Evolutionary conservation across 1,140 invertebrate species (phyloP).

Genomic region (Euschistus heros): DNA sequence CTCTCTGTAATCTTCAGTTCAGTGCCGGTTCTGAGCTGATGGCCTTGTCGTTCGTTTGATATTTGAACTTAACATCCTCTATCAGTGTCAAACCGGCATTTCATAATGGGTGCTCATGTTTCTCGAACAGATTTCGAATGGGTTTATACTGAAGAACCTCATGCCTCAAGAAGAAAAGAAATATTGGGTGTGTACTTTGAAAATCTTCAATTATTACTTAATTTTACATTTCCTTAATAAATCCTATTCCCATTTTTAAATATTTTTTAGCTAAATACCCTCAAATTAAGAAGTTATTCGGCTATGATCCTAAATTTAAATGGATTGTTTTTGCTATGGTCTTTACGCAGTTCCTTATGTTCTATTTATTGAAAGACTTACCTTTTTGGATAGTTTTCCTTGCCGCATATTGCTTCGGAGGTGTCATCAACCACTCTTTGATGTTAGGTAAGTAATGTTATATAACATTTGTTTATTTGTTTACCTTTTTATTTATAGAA

Average conservation of each 20-base stretch:
- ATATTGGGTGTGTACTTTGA: slow-evolving; percentile 79
- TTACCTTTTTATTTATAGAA: no score
- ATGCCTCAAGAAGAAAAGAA: slow-evolving; percentile 84
- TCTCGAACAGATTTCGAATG: slow-evolving; percentile 90
- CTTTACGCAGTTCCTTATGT: slow-evolving; percentile 63
- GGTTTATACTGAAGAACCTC: slow-evolving; percentile 95
- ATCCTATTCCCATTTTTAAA: background rate
- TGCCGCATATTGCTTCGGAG: slow-evolving; percentile 84
- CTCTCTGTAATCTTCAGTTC: no score
- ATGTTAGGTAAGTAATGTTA: slow-evolving; percentile 64
- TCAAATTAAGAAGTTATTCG: slow-evolving; percentile 90
- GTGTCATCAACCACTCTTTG: slow-evolving; percentile 95
- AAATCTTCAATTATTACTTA: no score
- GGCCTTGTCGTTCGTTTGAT: no score
- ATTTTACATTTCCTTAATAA: no score
- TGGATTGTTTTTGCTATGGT: slow-evolving; percentile 81
- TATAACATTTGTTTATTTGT: no score
- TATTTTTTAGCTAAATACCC: slow-evolving; percentile 78
- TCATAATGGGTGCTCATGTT: slow-evolving; percentile 69
- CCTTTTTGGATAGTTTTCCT: slow-evolving; percentile 64
- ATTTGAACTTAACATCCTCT: no score
- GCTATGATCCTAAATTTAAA: slow-evolving; percentile 84
- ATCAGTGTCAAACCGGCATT: background rate
- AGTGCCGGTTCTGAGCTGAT: no score
- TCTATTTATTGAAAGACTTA: slow-evolving; percentile 68